These are phyloP conservation scores for Dysdera silvatica DNA, from an alignment of 1,140 invertebrate genomes.

Conservation along the genomic window DNA sequence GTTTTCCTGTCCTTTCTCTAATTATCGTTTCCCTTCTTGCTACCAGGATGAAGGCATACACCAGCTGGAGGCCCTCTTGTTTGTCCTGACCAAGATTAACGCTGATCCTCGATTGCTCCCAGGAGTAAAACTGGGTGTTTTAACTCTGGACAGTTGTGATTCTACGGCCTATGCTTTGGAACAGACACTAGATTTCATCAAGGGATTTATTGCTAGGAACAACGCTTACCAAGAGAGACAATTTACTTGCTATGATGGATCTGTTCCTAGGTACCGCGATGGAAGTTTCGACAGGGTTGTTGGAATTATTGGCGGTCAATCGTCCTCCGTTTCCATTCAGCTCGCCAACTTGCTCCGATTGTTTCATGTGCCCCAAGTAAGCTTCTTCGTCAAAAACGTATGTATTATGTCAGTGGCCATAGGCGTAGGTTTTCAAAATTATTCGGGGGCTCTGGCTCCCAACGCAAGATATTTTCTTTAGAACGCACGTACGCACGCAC, in stretches of 20 bases:
- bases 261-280: slow-evolving; percentile 44
- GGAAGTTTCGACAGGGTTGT: slow-evolving; percentile 48
- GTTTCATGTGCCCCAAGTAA: slow-evolving; percentile 49
- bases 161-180: slow-evolving; percentile 48
- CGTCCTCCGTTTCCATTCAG: slow-evolving; percentile 53
- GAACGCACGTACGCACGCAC: too few relatives aligned
- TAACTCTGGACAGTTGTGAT: slow-evolving; percentile 52
- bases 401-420: too few relatives aligned
- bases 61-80: slow-evolving; percentile 52
- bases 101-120: slow-evolving; percentile 45
- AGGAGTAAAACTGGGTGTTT: slow-evolving; percentile 48
- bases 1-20: too few relatives aligned
- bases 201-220: slow-evolving; percentile 50
- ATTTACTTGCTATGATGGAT: slow-evolving; percentile 47
- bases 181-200: slow-evolving; percentile 51
- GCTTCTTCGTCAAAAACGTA: too few relatives aligned
- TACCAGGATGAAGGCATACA: slow-evolving; percentile 49
- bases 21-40: slow-evolving; percentile 18
- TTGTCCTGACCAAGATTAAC: slow-evolving; percentile 51
- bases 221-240: slow-evolving; percentile 45
- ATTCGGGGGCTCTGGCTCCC: too few relatives aligned
- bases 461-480: too few relatives aligned
- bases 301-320: slow-evolving; percentile 52
- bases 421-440: too few relatives aligned
- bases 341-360: slow-evolving; percentile 51